These are phyloP conservation scores for Setophaga coronata DNA, from an alignment of 2,113 vertebrate species.

Conservation along the genomic window DNA sequence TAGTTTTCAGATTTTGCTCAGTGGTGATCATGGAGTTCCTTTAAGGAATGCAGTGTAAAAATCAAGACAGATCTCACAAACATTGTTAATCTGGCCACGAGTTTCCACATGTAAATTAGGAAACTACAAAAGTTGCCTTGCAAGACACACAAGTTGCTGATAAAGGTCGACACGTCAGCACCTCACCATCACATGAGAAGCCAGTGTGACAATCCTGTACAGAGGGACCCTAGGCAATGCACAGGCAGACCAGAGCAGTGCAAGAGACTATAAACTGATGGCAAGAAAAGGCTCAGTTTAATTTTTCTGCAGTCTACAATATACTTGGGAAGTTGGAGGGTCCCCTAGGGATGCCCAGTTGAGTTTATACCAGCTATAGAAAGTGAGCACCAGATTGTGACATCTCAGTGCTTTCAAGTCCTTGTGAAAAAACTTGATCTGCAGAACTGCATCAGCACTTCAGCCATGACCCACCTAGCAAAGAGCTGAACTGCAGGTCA, in stretches of 20 bases:
- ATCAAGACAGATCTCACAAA: not conserved
- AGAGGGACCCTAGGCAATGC: not conserved
- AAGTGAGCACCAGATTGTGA: not conserved
- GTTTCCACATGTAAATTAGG: not conserved
- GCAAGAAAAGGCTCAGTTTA: not conserved
- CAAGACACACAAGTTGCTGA: not conserved
- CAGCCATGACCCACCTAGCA: not conserved
- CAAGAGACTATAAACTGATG: not conserved
- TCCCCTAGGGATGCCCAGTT: not conserved
- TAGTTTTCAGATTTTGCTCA: not conserved
- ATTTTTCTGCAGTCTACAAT: not conserved
- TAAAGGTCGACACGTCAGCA: not conserved
- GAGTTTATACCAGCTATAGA: not conserved
- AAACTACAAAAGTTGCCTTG: not conserved
- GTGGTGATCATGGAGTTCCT: not conserved
- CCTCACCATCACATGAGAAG: not conserved
- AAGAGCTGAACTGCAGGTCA: not conserved
- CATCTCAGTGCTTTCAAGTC: not conserved
- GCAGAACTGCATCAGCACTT: not conserved
- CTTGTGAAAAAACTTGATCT: not conserved
- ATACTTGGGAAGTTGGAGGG: not conserved
- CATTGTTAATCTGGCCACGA: not conserved
- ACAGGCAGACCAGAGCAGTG: not conserved
- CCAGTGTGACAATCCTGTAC: not conserved
- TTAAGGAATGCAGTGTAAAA: not conserved